These are phyloP conservation scores for Macaca fascicularis DNA, from an alignment of 2,113 vertebrate species.

Conservation along the genomic window DNA sequence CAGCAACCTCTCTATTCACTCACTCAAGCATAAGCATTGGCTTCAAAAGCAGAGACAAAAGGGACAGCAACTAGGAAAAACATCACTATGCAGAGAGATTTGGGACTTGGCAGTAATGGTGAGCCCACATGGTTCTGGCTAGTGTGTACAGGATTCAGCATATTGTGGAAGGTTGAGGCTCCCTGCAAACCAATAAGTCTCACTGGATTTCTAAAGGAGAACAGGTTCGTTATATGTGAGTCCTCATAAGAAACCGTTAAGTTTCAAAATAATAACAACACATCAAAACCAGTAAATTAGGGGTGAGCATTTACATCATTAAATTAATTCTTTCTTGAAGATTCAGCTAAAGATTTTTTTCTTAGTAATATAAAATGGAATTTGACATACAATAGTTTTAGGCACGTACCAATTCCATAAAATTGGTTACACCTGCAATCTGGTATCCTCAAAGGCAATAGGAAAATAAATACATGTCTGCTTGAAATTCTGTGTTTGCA, in stretches of 20 bases:
- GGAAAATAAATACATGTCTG: background rate
- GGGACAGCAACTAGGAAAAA: conserved; percentile 32
- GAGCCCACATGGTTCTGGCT: conserved; percentile 4
- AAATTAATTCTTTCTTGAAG: background rate
- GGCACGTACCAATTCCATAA: background rate
- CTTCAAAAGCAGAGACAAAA: conserved; percentile 43
- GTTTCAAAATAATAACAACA: background rate
- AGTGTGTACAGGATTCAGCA: background rate
- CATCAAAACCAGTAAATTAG: background rate
- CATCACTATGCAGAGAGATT: conserved; percentile 33
- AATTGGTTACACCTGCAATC: background rate
- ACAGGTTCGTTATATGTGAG: background rate
- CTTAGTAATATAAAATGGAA: background rate
- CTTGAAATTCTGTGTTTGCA: conserved; percentile 27
- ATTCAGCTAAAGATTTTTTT: background rate
- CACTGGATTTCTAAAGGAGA: background rate
- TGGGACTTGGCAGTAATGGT: background rate
- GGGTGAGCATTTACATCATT: background rate
- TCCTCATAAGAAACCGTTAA: background rate
- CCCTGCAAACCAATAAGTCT: background rate
- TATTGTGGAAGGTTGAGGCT: background rate
- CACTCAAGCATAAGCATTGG: background rate
- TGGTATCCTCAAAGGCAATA: background rate
- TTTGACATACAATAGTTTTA: conserved; percentile 23
- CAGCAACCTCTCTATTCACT: background rate